Evolutionary conservation across 2,888 invertebrate species (phyloP), one percentile per base, ranked within the genome.

Genomic region (Trichopria drosophilae): DNA sequence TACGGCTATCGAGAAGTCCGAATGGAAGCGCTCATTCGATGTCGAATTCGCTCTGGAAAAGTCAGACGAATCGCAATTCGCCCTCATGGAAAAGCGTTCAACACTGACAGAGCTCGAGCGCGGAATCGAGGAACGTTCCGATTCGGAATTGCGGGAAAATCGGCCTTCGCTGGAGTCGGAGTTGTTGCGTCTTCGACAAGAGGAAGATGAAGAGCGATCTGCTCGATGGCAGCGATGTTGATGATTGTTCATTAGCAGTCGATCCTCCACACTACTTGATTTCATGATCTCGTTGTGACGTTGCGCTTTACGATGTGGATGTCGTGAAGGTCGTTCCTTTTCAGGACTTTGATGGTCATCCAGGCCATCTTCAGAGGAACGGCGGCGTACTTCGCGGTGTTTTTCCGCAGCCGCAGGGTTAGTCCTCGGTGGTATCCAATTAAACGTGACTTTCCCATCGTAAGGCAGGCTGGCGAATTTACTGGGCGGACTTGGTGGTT

Each of bases 381-480:
- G 39, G 13, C 43, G 49, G 12, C 50, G 70, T 23, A 24, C 18
- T 4, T n/a, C 12, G 35, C 18, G 15, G 13, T 35, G 9, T 2
- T 26, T 9, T 26, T 26, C 47, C 29, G 62, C 48, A 12, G 62
- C 52, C 19, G 58, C 47, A 0, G 67, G 67, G 70, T 86, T 80
- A 67, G 86, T 86, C 62, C 86, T 80, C 62, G 87, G 85, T 64
- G 86, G 86, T 68, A 84, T 74, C 78, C 83, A 81, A 68, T 73
- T 69, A 60, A 72, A 72, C n/a, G 72, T 68, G 24, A 73, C 65
- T 58, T 72, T 73, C 22, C 80, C 76, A 58, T 83, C 83, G 71
- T 84, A 84, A 53, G 85, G 86, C 56, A 87, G 77, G 59, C 86
- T 86, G 49, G 85, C 84, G 69, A 84, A 87, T 59, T 82, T 83